A percentile compares a stretch with the other conserved stretches of the same genome.
These are phyloP conservation scores for Drosophila kokeensis DNA, from an alignment of 2,888 invertebrate species.

Conservation along the genomic window DNA sequence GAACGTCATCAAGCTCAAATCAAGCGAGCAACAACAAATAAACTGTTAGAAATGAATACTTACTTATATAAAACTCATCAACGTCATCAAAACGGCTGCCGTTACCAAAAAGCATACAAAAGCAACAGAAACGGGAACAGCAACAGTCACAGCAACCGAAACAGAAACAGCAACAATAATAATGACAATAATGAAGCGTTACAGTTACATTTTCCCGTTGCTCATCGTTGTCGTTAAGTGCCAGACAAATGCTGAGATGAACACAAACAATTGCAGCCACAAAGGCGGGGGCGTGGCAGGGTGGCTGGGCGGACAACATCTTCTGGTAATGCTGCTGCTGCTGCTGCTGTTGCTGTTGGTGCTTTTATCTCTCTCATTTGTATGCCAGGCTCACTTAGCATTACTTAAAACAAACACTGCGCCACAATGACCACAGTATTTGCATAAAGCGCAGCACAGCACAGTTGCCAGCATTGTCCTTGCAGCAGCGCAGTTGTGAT, in stretches of 20 bases:
- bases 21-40: slow-evolving; percentile 65
- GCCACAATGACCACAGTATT: slow-evolving; percentile 69
- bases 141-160: slow-evolving; percentile 14
- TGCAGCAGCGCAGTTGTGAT: slow-evolving; percentile 54
- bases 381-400: slow-evolving; percentile 47
- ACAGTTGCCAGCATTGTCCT: slow-evolving; percentile 59
- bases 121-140: slow-evolving; percentile 10
- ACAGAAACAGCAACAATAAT: slow-evolving; percentile 25
- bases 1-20: slow-evolving; percentile 68
- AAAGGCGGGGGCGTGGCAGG: not conserved
- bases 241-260: slow-evolving; percentile 51
- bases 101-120: slow-evolving; percentile 50
- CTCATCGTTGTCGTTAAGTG: slow-evolving; percentile 60
- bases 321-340: not conserved
- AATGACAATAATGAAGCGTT: slow-evolving; percentile 69
- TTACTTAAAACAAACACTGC: slow-evolving; percentile 60
- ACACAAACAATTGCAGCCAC: slow-evolving; percentile 41
- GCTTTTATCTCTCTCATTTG: slow-evolving; percentile 28
- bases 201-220: slow-evolving; percentile 57
- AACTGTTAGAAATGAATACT: slow-evolving; percentile 52
- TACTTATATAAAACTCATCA: slow-evolving; percentile 68
- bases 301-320: not conserved
- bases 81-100: slow-evolving; percentile 65
- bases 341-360: not conserved
- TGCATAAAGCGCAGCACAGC: slow-evolving; percentile 64